phyloP scores from a whole-genome alignment of 2,888 invertebrate genomes.

The Pteria penguin region DNA sequence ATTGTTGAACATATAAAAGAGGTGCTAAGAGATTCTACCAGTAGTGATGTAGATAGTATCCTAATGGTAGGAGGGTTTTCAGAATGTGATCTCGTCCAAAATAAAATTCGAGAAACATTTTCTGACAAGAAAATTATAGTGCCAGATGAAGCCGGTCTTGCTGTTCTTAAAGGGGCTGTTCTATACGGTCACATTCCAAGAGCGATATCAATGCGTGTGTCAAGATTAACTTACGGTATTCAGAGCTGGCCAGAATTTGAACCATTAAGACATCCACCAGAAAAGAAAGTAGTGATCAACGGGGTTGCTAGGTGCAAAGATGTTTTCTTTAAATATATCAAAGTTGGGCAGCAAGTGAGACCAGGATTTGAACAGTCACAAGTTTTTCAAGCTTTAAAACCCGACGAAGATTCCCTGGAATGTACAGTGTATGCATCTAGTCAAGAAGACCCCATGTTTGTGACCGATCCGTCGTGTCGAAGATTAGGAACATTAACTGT shows the following conservation, averaged over 20 bases:
- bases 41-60: conserved; percentile 11
- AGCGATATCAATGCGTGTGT: conserved; percentile 42
- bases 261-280: conserved; percentile 28
- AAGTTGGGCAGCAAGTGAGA: conserved; percentile 36
- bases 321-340: conserved; percentile 42
- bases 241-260: conserved; percentile 41
- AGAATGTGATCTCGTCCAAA: conserved; percentile 39
- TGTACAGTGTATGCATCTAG: conserved; percentile 42
- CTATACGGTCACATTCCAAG: conserved; percentile 49
- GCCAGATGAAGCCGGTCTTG: conserved; percentile 49
- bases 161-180: conserved; percentile 54
- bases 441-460: conserved; percentile 36
- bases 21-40: conserved; percentile 13
- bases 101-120: conserved; percentile 21
- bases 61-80: conserved; percentile 44
- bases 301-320: conserved; percentile 41
- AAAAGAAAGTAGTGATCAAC: conserved; percentile 32
- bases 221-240: conserved; percentile 49
- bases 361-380: conserved; percentile 32
- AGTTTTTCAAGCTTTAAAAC: conserved; percentile 32
- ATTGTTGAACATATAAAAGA: conserved; percentile 29
- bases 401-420: conserved; percentile 34
- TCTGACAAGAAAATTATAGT: conserved; percentile 38
- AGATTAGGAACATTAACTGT: conserved; percentile 43
- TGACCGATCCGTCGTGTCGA: conserved; percentile 41